Evolutionary conservation across 2,113 vertebrate species (phyloP).

Genomic region (Acrocephalus arundinaceus): DNA sequence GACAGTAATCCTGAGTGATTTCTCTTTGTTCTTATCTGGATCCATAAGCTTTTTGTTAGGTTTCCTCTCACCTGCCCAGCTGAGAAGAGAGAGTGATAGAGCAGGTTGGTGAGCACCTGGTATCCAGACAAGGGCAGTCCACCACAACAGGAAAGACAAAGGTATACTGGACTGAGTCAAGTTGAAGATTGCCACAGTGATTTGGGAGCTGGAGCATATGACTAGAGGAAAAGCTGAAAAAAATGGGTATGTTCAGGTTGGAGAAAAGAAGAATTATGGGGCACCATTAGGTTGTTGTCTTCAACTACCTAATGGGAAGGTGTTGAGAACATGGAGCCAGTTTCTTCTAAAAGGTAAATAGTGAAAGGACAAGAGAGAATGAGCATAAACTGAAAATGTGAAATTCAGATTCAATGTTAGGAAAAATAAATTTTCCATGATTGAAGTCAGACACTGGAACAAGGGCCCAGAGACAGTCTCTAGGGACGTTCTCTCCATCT

Average conservation of each 20-base stretch:
- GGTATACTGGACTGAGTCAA: background rate
- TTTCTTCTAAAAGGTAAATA: background rate
- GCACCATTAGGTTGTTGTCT: background rate
- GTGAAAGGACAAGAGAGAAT: background rate
- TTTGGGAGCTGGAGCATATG: background rate
- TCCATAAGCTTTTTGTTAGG: background rate
- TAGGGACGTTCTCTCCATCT: background rate
- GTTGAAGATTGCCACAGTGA: background rate
- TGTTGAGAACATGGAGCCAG: background rate
- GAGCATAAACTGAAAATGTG: background rate
- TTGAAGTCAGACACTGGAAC: background rate
- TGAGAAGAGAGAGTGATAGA: background rate
- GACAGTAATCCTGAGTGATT: background rate
- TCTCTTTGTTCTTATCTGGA: background rate
- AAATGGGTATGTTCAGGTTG: background rate
- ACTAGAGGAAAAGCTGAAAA: background rate
- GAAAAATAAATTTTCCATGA: background rate
- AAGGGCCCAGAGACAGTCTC: background rate
- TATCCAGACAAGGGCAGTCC: background rate
- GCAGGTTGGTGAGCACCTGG: background rate
- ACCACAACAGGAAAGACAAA: background rate
- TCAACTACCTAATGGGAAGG: background rate
- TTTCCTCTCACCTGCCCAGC: background rate
- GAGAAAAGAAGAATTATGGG: background rate
- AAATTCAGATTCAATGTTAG: background rate